Conservation (phyloP, 2,888 invertebrate species). For the Frankliniella intonsa region DNA sequence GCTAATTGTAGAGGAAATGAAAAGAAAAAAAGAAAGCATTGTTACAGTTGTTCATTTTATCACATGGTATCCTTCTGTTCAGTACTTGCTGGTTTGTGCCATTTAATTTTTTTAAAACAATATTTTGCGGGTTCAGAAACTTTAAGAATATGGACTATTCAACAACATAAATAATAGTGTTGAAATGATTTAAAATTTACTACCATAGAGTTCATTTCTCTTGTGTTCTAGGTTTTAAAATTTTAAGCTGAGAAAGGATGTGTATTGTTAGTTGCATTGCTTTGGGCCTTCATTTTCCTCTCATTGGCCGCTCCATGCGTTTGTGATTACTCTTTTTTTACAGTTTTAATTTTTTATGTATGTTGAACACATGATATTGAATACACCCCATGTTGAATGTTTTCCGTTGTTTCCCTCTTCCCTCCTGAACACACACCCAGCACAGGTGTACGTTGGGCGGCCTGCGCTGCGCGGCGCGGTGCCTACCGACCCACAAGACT, state of each 20-base stretch:
- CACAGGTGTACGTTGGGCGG: not conserved
- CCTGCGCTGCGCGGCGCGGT: not conserved
- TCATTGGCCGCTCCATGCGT: constrained; percentile 21
- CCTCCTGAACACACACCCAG: not conserved
- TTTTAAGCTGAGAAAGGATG: not conserved
- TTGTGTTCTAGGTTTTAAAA: not conserved
- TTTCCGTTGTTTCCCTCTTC: not conserved
- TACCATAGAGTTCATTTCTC: not conserved
- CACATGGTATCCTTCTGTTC: not conserved
- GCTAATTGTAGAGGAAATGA: constrained; percentile 20
- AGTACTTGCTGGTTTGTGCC: not conserved
- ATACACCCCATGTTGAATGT: constrained; percentile 25
- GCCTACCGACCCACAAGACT: too few relatives aligned
- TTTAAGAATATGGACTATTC: not conserved
- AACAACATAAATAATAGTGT: not conserved
- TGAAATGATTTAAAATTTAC: not conserved
- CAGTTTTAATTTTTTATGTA: constrained; percentile 25
- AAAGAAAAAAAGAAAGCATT: not conserved
- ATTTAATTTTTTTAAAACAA: not conserved
- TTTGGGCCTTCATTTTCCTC: constrained; percentile 17
- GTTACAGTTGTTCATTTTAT: constrained; percentile 11
- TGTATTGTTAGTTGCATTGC: constrained; percentile 19
- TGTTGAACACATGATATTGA: constrained; percentile 23
- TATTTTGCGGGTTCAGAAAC: not conserved
- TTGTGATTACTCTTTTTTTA: constrained; percentile 27